These are phyloP conservation scores for Dryas iulia DNA, from an alignment of 1,140 invertebrate genomes.

Conservation along the genomic window DNA sequence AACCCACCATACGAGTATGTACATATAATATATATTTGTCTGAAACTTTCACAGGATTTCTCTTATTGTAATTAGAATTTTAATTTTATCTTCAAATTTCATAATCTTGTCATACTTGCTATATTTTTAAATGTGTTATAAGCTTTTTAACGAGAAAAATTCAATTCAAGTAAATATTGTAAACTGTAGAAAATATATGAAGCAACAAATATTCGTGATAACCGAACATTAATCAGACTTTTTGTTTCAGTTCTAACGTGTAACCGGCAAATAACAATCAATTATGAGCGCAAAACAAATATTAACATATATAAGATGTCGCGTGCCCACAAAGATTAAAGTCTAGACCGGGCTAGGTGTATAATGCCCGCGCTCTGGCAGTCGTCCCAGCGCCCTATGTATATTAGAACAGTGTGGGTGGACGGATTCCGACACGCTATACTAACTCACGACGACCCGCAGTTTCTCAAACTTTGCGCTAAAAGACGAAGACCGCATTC, in stretches of 20 bases:
- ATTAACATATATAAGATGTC: constrained; percentile 40
- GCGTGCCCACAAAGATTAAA: constrained; percentile 23
- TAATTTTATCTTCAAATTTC: no score
- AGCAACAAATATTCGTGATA: constrained; percentile 24
- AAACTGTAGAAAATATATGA: not conserved
- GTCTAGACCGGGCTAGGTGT: constrained; percentile 26
- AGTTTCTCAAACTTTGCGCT: constrained; percentile 49
- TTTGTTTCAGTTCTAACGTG: constrained; percentile 39
- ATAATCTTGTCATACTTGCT: no score
- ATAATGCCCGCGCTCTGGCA: constrained; percentile 82
- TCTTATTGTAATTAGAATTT: no score
- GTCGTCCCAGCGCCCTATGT: constrained; percentile 85
- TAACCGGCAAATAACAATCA: constrained; percentile 46
- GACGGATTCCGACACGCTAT: constrained; percentile 87
- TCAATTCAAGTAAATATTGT: no score
- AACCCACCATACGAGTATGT: no score
- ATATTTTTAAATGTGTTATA: no score
- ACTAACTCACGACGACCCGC: constrained; percentile 83
- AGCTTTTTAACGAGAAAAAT: no score
- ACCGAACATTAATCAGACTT: constrained; percentile 20
- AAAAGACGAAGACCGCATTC: constrained; percentile 56
- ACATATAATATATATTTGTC: no score
- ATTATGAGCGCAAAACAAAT: constrained; percentile 50
- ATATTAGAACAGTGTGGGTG: constrained; percentile 86
- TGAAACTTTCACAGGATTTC: no score